Conservation (phyloP, 2,113 vertebrate species). For the Callaeas wilsoni region DNA sequence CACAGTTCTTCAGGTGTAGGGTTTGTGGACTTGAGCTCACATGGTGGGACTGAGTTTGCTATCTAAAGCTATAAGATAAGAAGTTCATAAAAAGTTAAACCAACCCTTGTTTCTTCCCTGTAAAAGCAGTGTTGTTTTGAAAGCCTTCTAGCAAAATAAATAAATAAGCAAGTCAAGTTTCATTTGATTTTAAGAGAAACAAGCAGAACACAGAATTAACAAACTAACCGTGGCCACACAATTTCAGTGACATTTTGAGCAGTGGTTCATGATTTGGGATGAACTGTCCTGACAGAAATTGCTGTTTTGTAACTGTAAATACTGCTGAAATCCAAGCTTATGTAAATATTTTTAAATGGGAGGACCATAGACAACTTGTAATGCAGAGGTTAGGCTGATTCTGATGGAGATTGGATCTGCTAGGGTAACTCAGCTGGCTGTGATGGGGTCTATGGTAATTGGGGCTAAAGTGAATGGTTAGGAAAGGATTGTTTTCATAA, state of each 20-base stretch:
- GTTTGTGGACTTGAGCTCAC: neutral
- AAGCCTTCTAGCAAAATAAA: neutral
- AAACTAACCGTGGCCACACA: neutral
- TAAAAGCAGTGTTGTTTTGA: neutral
- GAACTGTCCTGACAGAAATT: constrained; percentile 17
- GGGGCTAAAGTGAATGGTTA: constrained; percentile 24
- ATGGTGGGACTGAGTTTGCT: fast-evolving
- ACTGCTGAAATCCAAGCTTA: constrained; percentile 16
- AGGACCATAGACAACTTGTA: neutral
- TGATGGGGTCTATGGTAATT: neutral
- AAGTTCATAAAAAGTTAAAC: neutral
- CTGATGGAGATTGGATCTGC: neutral
- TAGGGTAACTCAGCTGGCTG: neutral
- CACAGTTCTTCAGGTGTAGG: fast-evolving
- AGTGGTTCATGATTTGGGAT: neutral
- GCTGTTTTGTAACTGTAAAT: constrained; percentile 26
- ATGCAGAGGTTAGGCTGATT: neutral
- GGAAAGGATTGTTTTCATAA: neutral
- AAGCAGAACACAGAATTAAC: neutral
- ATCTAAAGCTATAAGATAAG: neutral
- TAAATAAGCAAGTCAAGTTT: neutral
- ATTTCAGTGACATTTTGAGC: neutral
- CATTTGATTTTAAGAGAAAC: constrained; percentile 3
- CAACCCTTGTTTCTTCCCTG: neutral
- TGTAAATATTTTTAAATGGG: constrained; percentile 30